Conservation (phyloP, 2,888 invertebrate species). For the Sipha maydis region DNA sequence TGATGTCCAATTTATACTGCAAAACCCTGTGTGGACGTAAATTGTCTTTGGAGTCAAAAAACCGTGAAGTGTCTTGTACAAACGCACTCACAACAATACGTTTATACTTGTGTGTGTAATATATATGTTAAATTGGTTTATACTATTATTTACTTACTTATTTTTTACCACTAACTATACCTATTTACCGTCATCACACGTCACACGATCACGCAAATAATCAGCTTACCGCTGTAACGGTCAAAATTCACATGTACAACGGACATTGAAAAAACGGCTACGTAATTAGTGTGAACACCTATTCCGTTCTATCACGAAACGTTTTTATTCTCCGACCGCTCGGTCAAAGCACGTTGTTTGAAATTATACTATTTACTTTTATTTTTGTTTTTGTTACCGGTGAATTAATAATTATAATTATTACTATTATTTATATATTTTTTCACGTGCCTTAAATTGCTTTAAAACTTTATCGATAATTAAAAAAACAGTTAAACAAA, state of each 20-base stretch:
- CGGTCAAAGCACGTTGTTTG: neutral
- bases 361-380: neutral
- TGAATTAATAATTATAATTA: too few species aligned
- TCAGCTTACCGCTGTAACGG: conserved; percentile 45
- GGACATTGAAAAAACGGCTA: conserved; percentile 12
- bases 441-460: neutral
- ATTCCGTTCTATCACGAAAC: neutral
- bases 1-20: conserved; percentile 43
- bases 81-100: neutral
- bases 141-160: neutral
- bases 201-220: conserved; percentile 32
- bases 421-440: too few species aligned
- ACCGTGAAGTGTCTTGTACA: conserved; percentile 26
- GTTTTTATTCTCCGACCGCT: neutral
- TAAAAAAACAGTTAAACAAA: neutral
- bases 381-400: too few species aligned
- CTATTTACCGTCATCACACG: conserved; percentile 15
- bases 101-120: neutral
- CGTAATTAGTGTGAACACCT: neutral
- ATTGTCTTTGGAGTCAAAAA: conserved; percentile 35
- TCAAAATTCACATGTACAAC: conserved; percentile 26
- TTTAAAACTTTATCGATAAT: neutral
- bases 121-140: neutral
- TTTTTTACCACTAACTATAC: neutral
- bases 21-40: conserved; percentile 19